These are phyloP conservation scores for Pomatostomus ruficeps DNA, from an alignment of 2,113 vertebrate species.

Conservation along the genomic window DNA sequence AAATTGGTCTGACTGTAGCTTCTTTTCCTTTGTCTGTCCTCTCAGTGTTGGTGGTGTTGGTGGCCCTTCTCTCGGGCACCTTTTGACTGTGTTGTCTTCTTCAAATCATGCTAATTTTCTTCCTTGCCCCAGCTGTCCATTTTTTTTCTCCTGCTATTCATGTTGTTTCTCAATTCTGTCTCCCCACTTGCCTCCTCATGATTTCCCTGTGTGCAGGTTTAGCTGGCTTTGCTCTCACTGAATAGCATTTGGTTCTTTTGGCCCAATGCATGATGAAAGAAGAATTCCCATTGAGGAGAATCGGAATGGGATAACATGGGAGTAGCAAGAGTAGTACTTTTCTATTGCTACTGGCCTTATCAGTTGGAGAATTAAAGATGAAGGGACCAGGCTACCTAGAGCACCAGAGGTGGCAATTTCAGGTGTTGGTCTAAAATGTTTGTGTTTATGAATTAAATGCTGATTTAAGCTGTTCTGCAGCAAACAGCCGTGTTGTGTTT, in stretches of 20 bases:
- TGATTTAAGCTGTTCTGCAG: neutral
- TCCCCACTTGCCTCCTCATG: neutral
- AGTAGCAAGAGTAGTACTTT: neutral
- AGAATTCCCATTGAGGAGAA: neutral
- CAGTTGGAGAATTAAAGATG: neutral
- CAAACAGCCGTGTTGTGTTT: neutral
- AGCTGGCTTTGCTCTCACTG: neutral
- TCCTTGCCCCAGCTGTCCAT: neutral
- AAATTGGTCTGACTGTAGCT: neutral
- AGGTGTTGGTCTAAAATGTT: neutral
- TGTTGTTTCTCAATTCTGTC: neutral
- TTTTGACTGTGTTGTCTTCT: neutral
- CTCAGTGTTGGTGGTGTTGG: neutral
- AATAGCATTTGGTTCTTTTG: neutral
- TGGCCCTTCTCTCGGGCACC: neutral
- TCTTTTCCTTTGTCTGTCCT: neutral
- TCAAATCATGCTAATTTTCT: neutral
- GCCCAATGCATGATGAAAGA: neutral
- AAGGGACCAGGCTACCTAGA: neutral
- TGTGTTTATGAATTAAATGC: neutral
- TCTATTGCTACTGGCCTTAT: neutral
- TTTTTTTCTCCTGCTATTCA: neutral
- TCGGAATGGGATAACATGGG: neutral
- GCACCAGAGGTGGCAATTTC: neutral
- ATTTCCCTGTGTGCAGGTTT: neutral